Evolutionary conservation across 1,140 invertebrate species (phyloP).

Genomic region (Tetramorium simillimum): DNA sequence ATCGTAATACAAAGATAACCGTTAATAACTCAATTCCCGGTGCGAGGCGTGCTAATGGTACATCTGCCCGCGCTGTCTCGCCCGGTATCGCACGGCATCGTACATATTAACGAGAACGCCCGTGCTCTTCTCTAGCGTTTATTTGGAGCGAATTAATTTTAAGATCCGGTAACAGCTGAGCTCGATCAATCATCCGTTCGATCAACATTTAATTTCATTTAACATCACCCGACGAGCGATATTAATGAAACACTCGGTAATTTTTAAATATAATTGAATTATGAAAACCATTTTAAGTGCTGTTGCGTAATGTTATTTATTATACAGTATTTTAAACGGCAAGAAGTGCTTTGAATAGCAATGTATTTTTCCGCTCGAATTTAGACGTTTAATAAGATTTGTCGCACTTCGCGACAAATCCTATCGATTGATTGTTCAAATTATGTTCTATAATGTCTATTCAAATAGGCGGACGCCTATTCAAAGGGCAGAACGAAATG

Average conservation of each 20-base stretch:
- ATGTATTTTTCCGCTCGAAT: neutral
- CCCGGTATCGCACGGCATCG: conserved; percentile 7
- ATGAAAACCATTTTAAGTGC: neutral
- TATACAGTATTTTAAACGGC: neutral
- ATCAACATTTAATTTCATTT: neutral
- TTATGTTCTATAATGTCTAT: neutral
- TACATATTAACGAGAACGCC: conserved; percentile 49
- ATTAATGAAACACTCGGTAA: neutral
- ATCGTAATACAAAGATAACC: conserved; percentile 77
- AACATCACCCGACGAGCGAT: neutral
- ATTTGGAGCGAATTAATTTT: conserved; percentile 44
- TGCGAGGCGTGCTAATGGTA: conserved; percentile 62
- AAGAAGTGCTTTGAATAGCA: neutral
- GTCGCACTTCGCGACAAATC: neutral
- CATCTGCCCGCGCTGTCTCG: conserved; percentile 38
- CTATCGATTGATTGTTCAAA: neutral
- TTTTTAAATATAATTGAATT: neutral
- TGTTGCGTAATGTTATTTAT: neutral
- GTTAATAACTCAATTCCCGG: conserved; percentile 72
- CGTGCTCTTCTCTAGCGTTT: conserved; percentile 10
- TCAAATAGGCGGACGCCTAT: neutral
- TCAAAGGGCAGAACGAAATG: neutral
- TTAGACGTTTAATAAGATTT: neutral
- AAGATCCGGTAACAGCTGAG: neutral
- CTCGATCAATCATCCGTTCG: conserved; percentile 10